phyloP scores from a whole-genome alignment of 1,140 invertebrate species.

The Linepithema humile region DNA sequence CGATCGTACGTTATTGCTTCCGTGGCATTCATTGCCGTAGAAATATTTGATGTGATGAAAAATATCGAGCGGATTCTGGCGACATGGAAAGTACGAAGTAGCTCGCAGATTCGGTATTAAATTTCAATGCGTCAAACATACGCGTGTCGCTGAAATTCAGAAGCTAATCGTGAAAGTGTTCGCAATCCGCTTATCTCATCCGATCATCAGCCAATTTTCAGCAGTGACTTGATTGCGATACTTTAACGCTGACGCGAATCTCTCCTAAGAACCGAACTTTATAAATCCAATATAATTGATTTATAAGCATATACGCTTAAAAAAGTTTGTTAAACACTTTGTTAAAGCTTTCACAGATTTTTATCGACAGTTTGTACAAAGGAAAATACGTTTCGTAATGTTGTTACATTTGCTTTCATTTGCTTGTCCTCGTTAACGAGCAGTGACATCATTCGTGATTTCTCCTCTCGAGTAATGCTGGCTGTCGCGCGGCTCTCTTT shows the following conservation, averaged over 20 bases:
- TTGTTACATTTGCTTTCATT: slow-evolving; percentile 10
- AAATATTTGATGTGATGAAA: slow-evolving; percentile 45
- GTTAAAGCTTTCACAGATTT: not conserved
- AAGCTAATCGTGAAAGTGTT: not conserved
- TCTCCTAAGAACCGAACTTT: not conserved
- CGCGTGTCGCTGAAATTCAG: not conserved
- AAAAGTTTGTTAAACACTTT: not conserved
- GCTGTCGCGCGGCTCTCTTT: not conserved
- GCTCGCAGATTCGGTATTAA: not conserved
- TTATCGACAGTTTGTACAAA: not conserved
- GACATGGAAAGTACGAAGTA: not conserved
- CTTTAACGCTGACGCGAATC: not conserved
- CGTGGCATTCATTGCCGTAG: slow-evolving; percentile 39
- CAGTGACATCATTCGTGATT: slow-evolving; percentile 8
- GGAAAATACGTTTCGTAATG: slow-evolving; percentile 4
- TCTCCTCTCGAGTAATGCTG: slow-evolving; percentile 20
- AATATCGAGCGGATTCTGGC: slow-evolving; percentile 28
- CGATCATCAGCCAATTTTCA: no score
- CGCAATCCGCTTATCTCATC: not conserved
- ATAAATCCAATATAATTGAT: not conserved
- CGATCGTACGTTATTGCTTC: slow-evolving; percentile 44
- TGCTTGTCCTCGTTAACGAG: not conserved
- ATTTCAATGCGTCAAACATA: not conserved
- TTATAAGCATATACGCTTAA: no score
- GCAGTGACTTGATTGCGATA: no score